phyloP scores from a whole-genome alignment of 2,888 invertebrate genomes.

The Neuroscelio doddi region DNA sequence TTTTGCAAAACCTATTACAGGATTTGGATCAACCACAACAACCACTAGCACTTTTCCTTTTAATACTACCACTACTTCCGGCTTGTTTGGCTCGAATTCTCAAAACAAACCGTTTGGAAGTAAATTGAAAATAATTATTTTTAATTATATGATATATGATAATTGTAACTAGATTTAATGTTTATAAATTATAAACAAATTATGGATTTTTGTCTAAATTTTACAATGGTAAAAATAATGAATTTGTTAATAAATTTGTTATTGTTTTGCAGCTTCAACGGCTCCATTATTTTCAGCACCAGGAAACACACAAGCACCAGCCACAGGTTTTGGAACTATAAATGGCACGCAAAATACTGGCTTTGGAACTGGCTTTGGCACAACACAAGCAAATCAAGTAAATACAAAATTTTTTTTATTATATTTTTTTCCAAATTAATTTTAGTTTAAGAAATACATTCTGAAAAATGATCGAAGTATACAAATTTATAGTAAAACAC shows the following conservation, averaged over 20 bases:
- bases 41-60: conserved; percentile 72
- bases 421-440: too few species aligned
- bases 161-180: too few species aligned
- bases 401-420: neutral
- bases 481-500: too few species aligned
- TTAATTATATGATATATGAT: too few species aligned
- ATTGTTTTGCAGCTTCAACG: conserved; percentile 58
- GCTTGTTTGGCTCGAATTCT: conserved; percentile 70
- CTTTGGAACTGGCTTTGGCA: conserved; percentile 69
- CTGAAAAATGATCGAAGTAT: too few species aligned
- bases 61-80: conserved; percentile 65
- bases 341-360: conserved; percentile 67
- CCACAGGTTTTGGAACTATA: conserved; percentile 62
- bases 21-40: conserved; percentile 75
- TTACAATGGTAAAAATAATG: too few species aligned
- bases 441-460: too few species aligned
- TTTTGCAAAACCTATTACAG: conserved; percentile 79
- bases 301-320: conserved; percentile 65
- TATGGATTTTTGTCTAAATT: too few species aligned
- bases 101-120: conserved; percentile 73
- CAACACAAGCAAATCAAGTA: conserved; percentile 67
- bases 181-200: too few species aligned
- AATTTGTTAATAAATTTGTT: conserved; percentile 7
- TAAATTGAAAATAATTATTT: conserved; percentile 38
- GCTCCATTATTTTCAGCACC: conserved; percentile 66